Percentiles rank a stretch among this genome's conserved stretches.
Conservation (phyloP, 2,888 invertebrate genomes). For the Hirtodrosophila trivittata region DNA sequence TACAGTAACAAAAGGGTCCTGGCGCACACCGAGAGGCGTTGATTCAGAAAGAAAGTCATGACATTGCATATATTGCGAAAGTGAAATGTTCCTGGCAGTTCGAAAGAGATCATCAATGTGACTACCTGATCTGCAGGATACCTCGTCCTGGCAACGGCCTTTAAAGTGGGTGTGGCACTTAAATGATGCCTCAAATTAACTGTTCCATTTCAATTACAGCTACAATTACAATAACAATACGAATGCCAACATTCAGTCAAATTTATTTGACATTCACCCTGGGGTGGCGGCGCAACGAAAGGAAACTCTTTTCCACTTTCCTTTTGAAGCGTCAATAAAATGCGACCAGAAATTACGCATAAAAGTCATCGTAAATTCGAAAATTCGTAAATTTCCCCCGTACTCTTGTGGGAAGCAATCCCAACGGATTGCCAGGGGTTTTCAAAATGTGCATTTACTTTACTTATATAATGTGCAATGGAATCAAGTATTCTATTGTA, state of each 20-base stretch:
- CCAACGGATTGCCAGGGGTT: slow-evolving; percentile 30
- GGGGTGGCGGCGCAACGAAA: slow-evolving; percentile 32
- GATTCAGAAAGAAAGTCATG: slow-evolving; percentile 65
- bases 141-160: slow-evolving; percentile 6
- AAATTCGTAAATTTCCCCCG: slow-evolving; percentile 33
- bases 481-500: too few relatives aligned
- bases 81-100: slow-evolving; percentile 9
- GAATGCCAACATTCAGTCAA: slow-evolving; percentile 60
- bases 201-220: slow-evolving; percentile 60
- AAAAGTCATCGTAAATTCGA: slow-evolving; percentile 81
- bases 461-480: too few relatives aligned
- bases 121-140: slow-evolving; percentile 31
- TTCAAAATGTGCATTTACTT: background rate
- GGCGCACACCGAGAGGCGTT: slow-evolving; percentile 54
- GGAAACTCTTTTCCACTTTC: slow-evolving; percentile 36
- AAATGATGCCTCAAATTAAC: slow-evolving; percentile 77
- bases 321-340: slow-evolving; percentile 3
- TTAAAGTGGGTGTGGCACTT: slow-evolving; percentile 72
- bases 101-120: slow-evolving; percentile 31
- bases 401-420: slow-evolving; percentile 48
- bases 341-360: slow-evolving; percentile 59
- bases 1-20: slow-evolving; percentile 43
- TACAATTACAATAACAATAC: slow-evolving; percentile 33
- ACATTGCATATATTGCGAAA: slow-evolving; percentile 52
- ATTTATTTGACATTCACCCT: slow-evolving; percentile 72